Evolutionary conservation across 2,797 vertebrate species (phyloP).

Genomic region (Sylvilagus floridanus): DNA sequence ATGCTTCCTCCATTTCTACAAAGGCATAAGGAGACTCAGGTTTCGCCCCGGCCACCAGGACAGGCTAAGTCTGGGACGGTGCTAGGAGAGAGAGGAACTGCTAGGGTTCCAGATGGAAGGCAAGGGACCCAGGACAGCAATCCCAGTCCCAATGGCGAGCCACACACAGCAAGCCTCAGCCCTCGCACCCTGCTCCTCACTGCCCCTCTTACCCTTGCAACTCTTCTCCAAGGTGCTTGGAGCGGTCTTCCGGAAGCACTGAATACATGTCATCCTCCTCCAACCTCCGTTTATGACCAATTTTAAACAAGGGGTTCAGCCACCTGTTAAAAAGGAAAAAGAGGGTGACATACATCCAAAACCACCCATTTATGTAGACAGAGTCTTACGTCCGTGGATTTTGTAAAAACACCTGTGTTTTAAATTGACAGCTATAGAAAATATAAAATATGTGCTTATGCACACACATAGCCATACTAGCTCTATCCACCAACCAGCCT

Average conservation of each 20-base stretch:
- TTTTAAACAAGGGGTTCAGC: slow-evolving; percentile 95
- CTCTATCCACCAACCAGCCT: background rate
- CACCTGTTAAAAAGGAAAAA: slow-evolving; percentile 89
- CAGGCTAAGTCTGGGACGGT: background rate
- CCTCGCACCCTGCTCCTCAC: background rate
- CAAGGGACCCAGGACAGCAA: background rate
- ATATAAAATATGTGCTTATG: background rate
- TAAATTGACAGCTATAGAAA: background rate
- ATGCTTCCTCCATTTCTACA: background rate
- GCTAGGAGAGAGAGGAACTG: accelerated
- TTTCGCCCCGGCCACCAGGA: background rate
- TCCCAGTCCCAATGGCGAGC: background rate
- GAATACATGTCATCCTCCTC: slow-evolving; percentile 97
- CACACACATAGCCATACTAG: background rate
- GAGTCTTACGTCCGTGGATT: background rate
- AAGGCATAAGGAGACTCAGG: background rate
- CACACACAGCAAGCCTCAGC: accelerated
- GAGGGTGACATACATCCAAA: background rate
- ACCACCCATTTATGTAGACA: background rate
- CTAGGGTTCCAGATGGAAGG: background rate
- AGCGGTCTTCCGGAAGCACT: slow-evolving; percentile 94
- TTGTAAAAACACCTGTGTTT: background rate
- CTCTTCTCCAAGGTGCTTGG: slow-evolving; percentile 93
- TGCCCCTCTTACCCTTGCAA: slow-evolving; percentile 91
- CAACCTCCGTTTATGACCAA: slow-evolving; percentile 92